These are phyloP conservation scores for Tetraodon nigroviridis DNA, from an alignment of 2,113 vertebrate genomes.

Conservation along the genomic window DNA sequence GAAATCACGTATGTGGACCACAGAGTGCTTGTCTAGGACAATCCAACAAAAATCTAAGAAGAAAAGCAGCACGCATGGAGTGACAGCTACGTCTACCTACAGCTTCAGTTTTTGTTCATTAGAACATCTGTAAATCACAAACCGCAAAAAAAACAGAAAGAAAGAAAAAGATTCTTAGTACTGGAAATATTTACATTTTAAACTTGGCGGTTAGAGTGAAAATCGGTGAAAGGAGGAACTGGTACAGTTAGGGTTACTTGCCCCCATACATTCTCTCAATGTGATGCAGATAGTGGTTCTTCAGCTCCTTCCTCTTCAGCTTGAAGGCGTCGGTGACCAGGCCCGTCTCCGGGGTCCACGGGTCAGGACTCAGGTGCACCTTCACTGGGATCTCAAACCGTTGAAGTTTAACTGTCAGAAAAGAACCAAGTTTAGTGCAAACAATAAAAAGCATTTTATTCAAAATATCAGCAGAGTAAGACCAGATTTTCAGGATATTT, in stretches of 20 bases:
- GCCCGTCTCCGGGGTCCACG: constrained; percentile 96
- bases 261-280: constrained; percentile 97
- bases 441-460: not conserved
- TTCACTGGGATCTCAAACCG: constrained; percentile 93
- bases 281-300: constrained; percentile 91
- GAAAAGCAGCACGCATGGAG: constrained; percentile 38
- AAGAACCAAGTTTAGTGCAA: not conserved
- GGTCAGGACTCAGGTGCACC: constrained; percentile 88
- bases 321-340: constrained; percentile 97
- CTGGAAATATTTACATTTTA: constrained; percentile 28
- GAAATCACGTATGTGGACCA: not conserved
- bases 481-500: not conserved
- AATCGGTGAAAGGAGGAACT: not conserved
- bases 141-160: constrained; percentile 12
- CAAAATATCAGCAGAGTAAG: not conserved
- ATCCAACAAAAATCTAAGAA: constrained; percentile 11
- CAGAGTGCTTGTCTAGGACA: constrained; percentile 18
- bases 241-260: constrained; percentile 74
- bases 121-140: constrained; percentile 14
- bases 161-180: not conserved
- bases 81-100: constrained; percentile 35
- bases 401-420: constrained; percentile 85
- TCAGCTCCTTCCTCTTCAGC: constrained; percentile 94
- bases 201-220: constrained; percentile 19
- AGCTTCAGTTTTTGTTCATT: constrained; percentile 23